Evolutionary conservation across 2,113 vertebrate genomes (phyloP), one percentile per base, ranked within the genome.

Genomic region (Sinocyclocheilus maitianheensis): DNA sequence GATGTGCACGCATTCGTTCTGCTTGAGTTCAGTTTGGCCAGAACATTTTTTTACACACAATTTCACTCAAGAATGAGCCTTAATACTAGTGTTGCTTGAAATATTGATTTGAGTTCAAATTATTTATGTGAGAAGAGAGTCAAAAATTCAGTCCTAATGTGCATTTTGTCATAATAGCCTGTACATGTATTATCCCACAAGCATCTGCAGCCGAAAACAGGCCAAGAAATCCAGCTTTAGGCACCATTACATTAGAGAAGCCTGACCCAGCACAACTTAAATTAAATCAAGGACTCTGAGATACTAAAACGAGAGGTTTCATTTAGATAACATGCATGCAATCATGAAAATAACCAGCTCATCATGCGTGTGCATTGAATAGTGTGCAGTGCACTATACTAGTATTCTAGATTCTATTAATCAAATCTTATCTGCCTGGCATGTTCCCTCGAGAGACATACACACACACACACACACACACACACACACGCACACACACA

Each of bases 351-450:
- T 7, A 53, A 51, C 65, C 60, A 51, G 37, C 46, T 60, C 58
- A n/a, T 20, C 58, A n/a, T 60, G 62, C 58, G 12, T 69, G 37
- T 37, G 72, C 55, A 3, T 65, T 62, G 40, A 14, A 10, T 76
- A 14, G 9, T 76, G 74, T 76, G 43, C 26, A 77, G 14, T 53
- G n/a, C 3, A 24, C 3, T 76, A 48, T 76, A 24, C 22, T 34
- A 63, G 40, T 62, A 30, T 58, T 55, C 55, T 34, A 9, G 37
- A 12, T 55, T 37, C 24, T 43, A 85, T 81, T 82, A 51, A 88
- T 85, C 62, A 82, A 60, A 26, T 71, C 10, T 75, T 82, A 82
- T 88, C 83, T 75, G 26, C 43, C 22, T 82, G 77, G 77, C 71
- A 51, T 46, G 48, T 58, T 48, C 40, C 43, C 80, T 40, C 10